Evolutionary conservation across 2,113 vertebrate species (phyloP), one percentile per base, ranked within the genome.

Genomic region (Galeopterus variegatus): DNA sequence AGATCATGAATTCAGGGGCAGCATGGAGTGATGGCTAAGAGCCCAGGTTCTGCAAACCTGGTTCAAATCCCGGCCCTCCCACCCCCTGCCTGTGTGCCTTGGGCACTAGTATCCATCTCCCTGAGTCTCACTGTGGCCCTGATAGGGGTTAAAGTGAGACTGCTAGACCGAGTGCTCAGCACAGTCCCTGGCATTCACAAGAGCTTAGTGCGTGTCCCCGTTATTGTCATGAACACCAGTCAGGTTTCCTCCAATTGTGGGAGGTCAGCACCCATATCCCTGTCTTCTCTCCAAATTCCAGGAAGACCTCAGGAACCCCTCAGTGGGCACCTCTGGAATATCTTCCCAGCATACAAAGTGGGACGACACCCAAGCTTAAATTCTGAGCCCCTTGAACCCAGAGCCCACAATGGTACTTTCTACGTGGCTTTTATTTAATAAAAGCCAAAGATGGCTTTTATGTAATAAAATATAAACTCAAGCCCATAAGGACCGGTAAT

Each of bases 401-500:
- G 33, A 26, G 23, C 28, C 50, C 70, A 36, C 45, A 6, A 5
- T 14, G 85, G 41, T 64, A 84, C 60, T 86, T 81, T 76, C 62
- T 45, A 86, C 73, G 64, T 64, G 50, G 50, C 24, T 94, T 82
- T 95, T 86, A 90, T 79, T 72, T 83, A 94, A 87, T 69, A 80
- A 75, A 94, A 83, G 41, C 15, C 1, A 36, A 48, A 84, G 69
- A 36, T 10, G 64, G 41, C 26, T 89, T 86, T 41, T 41, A 50
- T 26, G 17, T 56, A 45, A 70, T 84, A 45, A 84, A 79, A 52
- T 31, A n/a, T 4, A 7, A 64, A 23, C 80, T 60, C 41, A 8
- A 36, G 33, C 41, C 50, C 1, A 3, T 13, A n/a, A 84, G 60
- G 24, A 56, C 19, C 52, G 45, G 48, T 52, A 24, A 24, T 72